Evolutionary conservation across 2,888 invertebrate genomes (phyloP), one percentile per base, ranked within the genome.

Genomic region (Sturmia bella): DNA sequence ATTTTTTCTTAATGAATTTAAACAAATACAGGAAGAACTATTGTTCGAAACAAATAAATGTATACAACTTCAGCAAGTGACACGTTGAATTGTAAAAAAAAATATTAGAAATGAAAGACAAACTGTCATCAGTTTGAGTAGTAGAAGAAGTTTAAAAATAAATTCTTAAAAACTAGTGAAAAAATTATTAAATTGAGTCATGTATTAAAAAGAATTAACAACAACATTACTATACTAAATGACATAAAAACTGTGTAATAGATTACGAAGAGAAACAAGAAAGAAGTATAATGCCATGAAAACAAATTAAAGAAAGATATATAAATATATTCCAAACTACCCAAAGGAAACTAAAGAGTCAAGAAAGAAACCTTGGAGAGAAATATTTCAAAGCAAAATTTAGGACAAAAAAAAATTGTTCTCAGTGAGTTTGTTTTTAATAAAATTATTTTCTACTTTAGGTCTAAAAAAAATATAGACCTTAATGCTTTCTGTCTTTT

Each of bases 1-100:
- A 27, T 43, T 68, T 64, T 75, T 27, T 45, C 32, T 72, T 70
- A 72, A 80, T 74, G 45, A 56, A 74, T 64, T 52, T 32, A 15
- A 63, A 77, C 17, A 63, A 68, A 77, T 73, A 81, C 81, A 81
- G 81, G 77, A 77, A 81, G 81, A 81, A 63, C 63, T 77, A 57
- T 73, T 57, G n/a, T 2, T 5, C 50, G 12, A 4, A 59, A 72
- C 21, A 37, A 11, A 43, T 5, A 43, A 61, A 45, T 45, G 21
- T 12, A 15, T 24, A 19, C 45, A 54, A 27, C 6, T 17, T 66
- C 57, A 41, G 43, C 52, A 41, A 45, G 56, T 77, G 76, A 77
- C 81, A 81, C 50, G 68, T 81, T 68, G 72, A 61, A 61, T 72
- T 78, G 77, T 61, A 41, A 54, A 76, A 68, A 32, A 32, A 32